phyloP scores from a whole-genome alignment of 2,113 vertebrate genomes.

The Ammodytes marinus region DNA sequence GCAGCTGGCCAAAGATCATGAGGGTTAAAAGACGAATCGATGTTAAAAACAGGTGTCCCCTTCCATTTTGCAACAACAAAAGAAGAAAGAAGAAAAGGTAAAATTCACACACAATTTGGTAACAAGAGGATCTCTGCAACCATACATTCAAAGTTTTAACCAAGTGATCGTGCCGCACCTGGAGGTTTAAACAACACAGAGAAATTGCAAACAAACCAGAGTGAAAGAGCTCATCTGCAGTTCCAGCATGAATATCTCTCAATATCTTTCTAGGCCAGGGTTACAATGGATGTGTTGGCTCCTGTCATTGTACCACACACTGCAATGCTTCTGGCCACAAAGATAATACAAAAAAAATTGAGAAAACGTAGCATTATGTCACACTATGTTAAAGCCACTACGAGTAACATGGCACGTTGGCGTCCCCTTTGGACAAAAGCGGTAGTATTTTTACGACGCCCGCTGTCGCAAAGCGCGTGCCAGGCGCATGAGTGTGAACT shows the following conservation, averaged over 20 bases:
- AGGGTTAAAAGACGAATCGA: slow-evolving; percentile 6
- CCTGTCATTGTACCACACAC: not conserved
- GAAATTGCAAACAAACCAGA: not conserved
- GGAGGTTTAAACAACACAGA: not conserved
- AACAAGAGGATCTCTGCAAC: not conserved
- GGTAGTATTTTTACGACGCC: no score
- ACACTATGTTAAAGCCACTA: not conserved
- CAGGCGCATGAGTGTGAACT: no score
- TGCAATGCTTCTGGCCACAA: not conserved
- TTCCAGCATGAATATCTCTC: not conserved
- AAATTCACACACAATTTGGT: not conserved
- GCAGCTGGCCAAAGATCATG: slow-evolving; percentile 24
- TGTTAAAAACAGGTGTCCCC: not conserved
- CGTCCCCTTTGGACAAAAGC: no score
- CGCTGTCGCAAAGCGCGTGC: no score
- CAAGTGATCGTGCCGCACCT: not conserved
- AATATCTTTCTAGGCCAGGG: not conserved
- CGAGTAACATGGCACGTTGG: no score
- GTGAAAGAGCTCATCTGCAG: not conserved
- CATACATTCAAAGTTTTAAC: not conserved
- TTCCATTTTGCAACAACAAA: not conserved
- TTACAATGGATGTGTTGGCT: not conserved
- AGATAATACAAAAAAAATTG: not conserved
- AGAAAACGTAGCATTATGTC: not conserved
- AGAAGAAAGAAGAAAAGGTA: not conserved